Evolutionary conservation across 2,888 invertebrate species (phyloP).

Genomic region (Agrilus mali): DNA sequence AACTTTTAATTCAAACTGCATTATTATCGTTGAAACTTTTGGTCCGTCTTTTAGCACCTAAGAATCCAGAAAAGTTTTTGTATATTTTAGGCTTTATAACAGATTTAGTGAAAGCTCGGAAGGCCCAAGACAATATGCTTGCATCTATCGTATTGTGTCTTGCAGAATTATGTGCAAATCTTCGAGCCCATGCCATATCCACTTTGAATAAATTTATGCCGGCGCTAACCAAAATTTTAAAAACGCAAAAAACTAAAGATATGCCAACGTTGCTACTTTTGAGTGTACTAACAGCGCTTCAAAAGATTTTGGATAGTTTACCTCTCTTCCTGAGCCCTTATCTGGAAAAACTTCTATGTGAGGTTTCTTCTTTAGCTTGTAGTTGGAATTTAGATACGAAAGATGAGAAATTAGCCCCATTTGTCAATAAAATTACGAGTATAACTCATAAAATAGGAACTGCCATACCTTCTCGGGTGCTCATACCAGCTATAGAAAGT

Average conservation of each 20-base stretch:
- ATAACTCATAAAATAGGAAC: slow-evolving; percentile 56
- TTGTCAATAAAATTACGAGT: slow-evolving; percentile 44
- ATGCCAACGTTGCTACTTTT: slow-evolving; percentile 50
- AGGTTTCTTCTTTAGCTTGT: slow-evolving; percentile 46
- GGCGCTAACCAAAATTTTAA: slow-evolving; percentile 50
- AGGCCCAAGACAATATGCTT: slow-evolving; percentile 47
- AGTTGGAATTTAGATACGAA: slow-evolving; percentile 35
- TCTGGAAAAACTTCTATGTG: slow-evolving; percentile 55
- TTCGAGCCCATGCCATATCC: slow-evolving; percentile 63
- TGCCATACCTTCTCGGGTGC: slow-evolving; percentile 57
- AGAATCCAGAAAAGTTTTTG: slow-evolving; percentile 57
- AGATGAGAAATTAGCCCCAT: slow-evolving; percentile 37
- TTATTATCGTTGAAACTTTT: slow-evolving; percentile 71
- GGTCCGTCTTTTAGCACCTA: slow-evolving; percentile 56
- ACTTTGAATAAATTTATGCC: slow-evolving; percentile 73
- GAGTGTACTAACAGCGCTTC: slow-evolving; percentile 65
- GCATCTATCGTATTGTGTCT: slow-evolving; percentile 66
- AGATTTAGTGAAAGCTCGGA: slow-evolving; percentile 41
- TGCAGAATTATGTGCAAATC: slow-evolving; percentile 62
- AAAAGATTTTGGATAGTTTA: slow-evolving; percentile 70
- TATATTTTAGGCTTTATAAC: slow-evolving; percentile 56
- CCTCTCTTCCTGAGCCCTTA: slow-evolving; percentile 79
- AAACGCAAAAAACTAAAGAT: slow-evolving; percentile 45
- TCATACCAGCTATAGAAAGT: slow-evolving; percentile 60
- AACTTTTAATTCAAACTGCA: slow-evolving; percentile 68